phyloP scores from a whole-genome alignment of 2,888 invertebrate species.

The Trachelus troglodyta region DNA sequence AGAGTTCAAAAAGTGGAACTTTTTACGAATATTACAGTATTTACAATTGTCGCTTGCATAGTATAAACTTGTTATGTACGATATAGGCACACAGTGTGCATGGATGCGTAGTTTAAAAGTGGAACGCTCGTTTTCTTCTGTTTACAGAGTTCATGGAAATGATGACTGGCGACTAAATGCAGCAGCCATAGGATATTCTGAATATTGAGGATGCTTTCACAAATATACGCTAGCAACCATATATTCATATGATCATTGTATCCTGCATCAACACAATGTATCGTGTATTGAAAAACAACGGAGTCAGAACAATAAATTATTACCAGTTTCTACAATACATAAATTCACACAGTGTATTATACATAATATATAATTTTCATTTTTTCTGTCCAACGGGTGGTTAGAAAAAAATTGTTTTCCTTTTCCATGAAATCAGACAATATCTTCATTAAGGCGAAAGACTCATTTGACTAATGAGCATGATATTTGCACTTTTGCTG shows the following conservation, averaged over 20 bases:
- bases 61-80: neutral
- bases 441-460: no score
- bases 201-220: neutral
- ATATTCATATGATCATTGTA: neutral
- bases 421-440: no score
- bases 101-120: neutral
- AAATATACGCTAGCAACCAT: neutral
- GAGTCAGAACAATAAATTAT: neutral
- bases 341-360: neutral
- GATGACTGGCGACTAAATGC: conserved; percentile 79
- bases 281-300: neutral
- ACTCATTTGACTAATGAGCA: no score
- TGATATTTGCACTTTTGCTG: no score
- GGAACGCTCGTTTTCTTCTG: conserved; percentile 29
- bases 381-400: no score
- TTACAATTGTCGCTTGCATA: neutral
- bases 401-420: no score
- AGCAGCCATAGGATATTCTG: neutral
- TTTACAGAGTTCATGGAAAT: conserved; percentile 83
- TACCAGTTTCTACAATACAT: neutral
- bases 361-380: no score
- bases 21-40: neutral
- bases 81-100: neutral
- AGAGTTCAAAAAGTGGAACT: neutral
- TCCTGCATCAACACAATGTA: neutral